Conservation (phyloP, 2,888 invertebrate genomes). For the Pardosa pseudoannulata region DNA sequence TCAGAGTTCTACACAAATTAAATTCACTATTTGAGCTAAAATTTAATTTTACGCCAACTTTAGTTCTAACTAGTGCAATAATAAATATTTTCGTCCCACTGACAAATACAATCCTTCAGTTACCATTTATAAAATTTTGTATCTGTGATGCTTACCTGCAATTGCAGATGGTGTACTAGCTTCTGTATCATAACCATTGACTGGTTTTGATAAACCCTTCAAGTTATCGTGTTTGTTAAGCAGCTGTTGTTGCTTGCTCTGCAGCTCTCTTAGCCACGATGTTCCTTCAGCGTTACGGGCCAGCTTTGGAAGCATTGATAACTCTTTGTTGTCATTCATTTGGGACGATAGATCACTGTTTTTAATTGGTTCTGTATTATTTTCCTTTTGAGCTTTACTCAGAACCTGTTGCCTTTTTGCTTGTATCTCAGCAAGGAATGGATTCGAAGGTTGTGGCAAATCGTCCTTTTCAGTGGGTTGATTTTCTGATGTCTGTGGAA, state of each 20-base stretch:
- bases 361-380: not conserved
- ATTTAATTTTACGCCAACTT: too few relatives aligned
- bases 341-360: not conserved
- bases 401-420: conserved; percentile 78
- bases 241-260: conserved; percentile 83
- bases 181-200: not conserved
- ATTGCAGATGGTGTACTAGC: not conserved
- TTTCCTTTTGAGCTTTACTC: conserved; percentile 70
- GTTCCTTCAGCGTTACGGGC: conserved; percentile 46
- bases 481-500: not conserved
- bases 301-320: conserved; percentile 62
- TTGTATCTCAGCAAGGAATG: conserved; percentile 75
- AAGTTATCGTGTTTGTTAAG: conserved; percentile 79
- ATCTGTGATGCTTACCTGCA: not conserved
- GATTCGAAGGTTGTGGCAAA: conserved; percentile 69
- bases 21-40: too few relatives aligned
- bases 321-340: conserved; percentile 23
- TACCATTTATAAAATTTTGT: too few relatives aligned
- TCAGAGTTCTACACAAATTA: too few relatives aligned
- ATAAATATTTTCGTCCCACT: too few relatives aligned
- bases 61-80: too few relatives aligned
- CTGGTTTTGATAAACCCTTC: conserved; percentile 29
- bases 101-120: too few relatives aligned
- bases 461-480: conserved; percentile 57
- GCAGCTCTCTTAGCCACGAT: conserved; percentile 86